phyloP scores from a whole-genome alignment of 30 jellyfish, hydroid and myxozoan genomes.

The Chironex yamaguchii region DNA sequence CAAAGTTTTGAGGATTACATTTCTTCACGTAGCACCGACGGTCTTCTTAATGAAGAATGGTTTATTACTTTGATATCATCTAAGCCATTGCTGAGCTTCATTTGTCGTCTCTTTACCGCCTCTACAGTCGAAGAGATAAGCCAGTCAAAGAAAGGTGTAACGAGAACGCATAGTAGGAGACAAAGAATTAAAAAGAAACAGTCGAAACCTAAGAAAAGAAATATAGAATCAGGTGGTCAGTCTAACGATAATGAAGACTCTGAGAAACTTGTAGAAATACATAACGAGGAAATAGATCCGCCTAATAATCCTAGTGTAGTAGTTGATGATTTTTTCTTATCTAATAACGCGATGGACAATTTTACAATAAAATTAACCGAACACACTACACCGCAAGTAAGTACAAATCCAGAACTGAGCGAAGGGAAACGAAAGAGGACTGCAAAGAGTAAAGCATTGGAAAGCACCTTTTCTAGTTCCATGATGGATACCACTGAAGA shows the following conservation, averaged over 20 bases:
- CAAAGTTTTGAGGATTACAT: neutral
- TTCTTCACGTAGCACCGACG: neutral
- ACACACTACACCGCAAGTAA: neutral
- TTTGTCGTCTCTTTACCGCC: neutral
- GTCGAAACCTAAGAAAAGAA: neutral
- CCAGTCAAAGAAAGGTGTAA: neutral
- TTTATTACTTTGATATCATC: neutral
- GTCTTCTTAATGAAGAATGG: neutral
- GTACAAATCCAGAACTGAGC: neutral
- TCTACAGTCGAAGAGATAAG: neutral
- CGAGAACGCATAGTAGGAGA: neutral
- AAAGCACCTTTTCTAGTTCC: neutral
- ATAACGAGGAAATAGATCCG: too few relatives aligned
- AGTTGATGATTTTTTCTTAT: too few relatives aligned
- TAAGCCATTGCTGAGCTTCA: too few relatives aligned
- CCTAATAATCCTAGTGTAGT: neutral
- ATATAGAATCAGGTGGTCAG: neutral
- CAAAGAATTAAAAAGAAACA: neutral
- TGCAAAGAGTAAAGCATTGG: neutral
- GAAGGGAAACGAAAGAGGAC: neutral
- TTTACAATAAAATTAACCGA: neutral
- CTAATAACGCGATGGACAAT: neutral
- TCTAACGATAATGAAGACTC: neutral
- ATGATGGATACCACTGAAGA: neutral
- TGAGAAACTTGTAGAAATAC: neutral